Evolutionary conservation across 1,140 invertebrate genomes (phyloP).

Genomic region (Bombus fervidus): DNA sequence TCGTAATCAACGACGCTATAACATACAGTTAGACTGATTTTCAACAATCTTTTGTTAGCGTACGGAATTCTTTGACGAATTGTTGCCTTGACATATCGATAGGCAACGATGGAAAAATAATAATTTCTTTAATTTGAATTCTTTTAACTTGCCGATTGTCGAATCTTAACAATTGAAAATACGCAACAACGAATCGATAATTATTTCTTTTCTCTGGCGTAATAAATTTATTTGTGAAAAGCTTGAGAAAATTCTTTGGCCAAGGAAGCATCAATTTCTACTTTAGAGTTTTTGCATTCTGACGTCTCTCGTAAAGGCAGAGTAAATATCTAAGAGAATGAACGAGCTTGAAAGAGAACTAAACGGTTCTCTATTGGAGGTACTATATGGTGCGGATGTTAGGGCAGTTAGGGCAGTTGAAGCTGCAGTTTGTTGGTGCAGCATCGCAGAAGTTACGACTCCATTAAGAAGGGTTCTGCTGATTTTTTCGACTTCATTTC

Average conservation of each 20-base stretch:
- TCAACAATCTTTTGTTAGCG: too few species aligned
- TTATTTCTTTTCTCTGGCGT: background rate
- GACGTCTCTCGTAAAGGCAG: background rate
- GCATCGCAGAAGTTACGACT: slow-evolving; percentile 71
- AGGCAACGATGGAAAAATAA: too few species aligned
- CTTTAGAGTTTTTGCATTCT: background rate
- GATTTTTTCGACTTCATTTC: slow-evolving; percentile 71
- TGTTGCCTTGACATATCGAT: fast-evolving
- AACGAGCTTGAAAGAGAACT: slow-evolving; percentile 1
- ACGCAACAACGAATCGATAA: background rate
- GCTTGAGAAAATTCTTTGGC: background rate
- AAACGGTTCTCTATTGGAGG: slow-evolving; percentile 34
- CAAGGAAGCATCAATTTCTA: too few species aligned
- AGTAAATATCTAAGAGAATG: background rate
- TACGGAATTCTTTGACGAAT: too few species aligned
- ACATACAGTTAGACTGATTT: too few species aligned
- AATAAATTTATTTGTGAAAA: background rate
- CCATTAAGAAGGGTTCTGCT: slow-evolving; percentile 68
- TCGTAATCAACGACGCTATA: too few species aligned
- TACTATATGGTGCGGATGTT: slow-evolving; percentile 23
- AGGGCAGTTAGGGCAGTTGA: slow-evolving; percentile 38
- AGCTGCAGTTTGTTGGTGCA: slow-evolving; percentile 43
- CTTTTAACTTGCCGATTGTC: too few species aligned
- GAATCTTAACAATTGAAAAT: background rate
- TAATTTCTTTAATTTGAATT: too few species aligned